Evolutionary conservation across 2,888 invertebrate genomes (phyloP), one percentile per base, ranked within the genome.

Genomic region (Nomada flava): DNA sequence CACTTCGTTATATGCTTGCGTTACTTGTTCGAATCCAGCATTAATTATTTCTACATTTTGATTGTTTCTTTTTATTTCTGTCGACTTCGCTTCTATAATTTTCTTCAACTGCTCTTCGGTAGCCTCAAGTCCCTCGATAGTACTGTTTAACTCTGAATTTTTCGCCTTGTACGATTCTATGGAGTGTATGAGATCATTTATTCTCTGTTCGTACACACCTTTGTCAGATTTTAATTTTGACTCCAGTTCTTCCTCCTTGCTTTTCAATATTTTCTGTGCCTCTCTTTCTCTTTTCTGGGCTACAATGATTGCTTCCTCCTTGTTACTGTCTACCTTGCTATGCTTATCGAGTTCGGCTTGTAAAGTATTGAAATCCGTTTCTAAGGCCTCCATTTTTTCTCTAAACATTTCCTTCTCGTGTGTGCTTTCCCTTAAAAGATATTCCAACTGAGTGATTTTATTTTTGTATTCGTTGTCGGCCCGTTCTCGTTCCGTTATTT

Each of bases 21-120:
- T 91, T 47, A 94, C 92, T 20, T 94, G 93, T 63, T 93, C 93
- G 0, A 94, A 91, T 88, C 95, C 93, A 29, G 90, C 91, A 52
- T 94, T 93, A 42, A 95, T 84, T 71, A 94, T 94, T 2, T 89
- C 86, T 60, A 94, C 92, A 78, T 94, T 94, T 10, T 92, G 89
- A 79, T 91, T 91, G 23, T 94, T 92, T 13, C 91, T 93, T 9
- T 91, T 91, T 55, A 91, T 89, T 57, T 95, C 94, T 70, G 91
- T 93, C 0, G 75, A 80, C 53, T 91, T 92, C 20, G 89, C 72
- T 13, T 91, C 89, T 2, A 92, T 86, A 7, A 88, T 94, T 86
- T 82, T 95, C 88, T 89, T 94, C 91, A 76, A 73, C 67, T 83
- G 93, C 86, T 84, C 93, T 44, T 92, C 90, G 36, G 90, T 91